phyloP scores from a whole-genome alignment of 1,140 invertebrate genomes.

The Scaptomyza hsui region DNA sequence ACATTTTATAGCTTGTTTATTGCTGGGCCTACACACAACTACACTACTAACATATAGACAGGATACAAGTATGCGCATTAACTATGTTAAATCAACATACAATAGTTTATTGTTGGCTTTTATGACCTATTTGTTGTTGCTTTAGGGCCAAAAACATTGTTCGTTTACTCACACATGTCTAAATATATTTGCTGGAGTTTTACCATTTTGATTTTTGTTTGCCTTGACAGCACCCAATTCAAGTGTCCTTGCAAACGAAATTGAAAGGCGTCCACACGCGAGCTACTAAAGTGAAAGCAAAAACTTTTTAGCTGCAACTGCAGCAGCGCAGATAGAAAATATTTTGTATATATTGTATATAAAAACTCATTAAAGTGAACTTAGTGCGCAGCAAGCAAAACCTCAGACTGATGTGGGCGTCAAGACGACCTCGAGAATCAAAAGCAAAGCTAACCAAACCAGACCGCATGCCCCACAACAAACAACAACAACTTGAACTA shows the following conservation, averaged over 20 bases:
- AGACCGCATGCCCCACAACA: slow-evolving; percentile 24
- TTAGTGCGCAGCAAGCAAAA: slow-evolving; percentile 14
- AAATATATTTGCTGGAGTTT: background rate
- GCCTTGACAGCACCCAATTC: slow-evolving; percentile 36
- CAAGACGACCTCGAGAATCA: slow-evolving; percentile 38
- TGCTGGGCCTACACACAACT: slow-evolving; percentile 42
- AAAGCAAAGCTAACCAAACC: slow-evolving; percentile 31
- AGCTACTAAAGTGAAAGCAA: slow-evolving; percentile 29
- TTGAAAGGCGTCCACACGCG: slow-evolving; percentile 49
- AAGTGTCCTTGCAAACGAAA: slow-evolving; percentile 51
- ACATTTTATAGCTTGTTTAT: slow-evolving; percentile 77
- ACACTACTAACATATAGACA: background rate
- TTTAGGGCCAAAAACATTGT: slow-evolving; percentile 60
- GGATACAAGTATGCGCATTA: slow-evolving; percentile 62
- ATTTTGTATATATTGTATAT: slow-evolving; percentile 21
- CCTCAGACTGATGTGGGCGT: slow-evolving; percentile 18
- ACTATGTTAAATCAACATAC: slow-evolving; percentile 75
- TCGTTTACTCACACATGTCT: slow-evolving; percentile 36
- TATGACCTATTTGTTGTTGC: slow-evolving; percentile 64
- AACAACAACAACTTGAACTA: slow-evolving; percentile 19
- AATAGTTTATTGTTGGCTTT: slow-evolving; percentile 68
- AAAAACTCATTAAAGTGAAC: slow-evolving; percentile 61
- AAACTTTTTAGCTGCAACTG: slow-evolving; percentile 52
- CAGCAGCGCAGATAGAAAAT: slow-evolving; percentile 67
- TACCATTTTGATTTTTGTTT: background rate